Base-by-base conservation (phyloP, 2,888 invertebrate genomes). In the Amorpha juglandis region DNA sequence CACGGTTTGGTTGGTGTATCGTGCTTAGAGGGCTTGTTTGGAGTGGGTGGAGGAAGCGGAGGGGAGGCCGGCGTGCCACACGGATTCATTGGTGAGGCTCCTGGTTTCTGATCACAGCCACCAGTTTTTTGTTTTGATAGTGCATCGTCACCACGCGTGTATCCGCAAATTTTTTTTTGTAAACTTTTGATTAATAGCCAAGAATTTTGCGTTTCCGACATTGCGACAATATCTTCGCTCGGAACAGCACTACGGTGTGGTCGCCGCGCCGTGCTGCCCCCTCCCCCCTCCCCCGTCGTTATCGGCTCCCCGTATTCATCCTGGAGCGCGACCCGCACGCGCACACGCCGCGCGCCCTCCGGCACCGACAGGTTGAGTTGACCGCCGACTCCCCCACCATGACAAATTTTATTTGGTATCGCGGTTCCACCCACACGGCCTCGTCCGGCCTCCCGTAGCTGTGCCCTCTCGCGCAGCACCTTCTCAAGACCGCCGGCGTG, bases 151-250 rank as follows among this genome's bases (percentile, higher is more conserved):
- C 3, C 27, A 27, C 53, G 53, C 19, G 27, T 58, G 16, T 68
- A 65, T 1, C 71, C 69, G 0, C 71, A 65, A 8, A 74, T 62
- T 52, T 74, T 78, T 42, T 74, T 74, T 51, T 76, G 75, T 9
- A 78, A 68, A 8, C 72, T 72, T 52, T 75, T 76, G 7, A 78
- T 70, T 0, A 77, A 73, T 7, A 79, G 67, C 79, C 81, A 80
- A 0, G 78, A 70, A 19, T 70, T 70, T 3, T 47, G 63, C 4
- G 42, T 63, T 6, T 50, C 66, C n/a, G 62, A 63, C 21, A 62
- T 63, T 0, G 63, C n/a, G 0, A 67, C 11, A 0, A 58, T 47
- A 16, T 67, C 63, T 62, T 51, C 38, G 38, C 53, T 52, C 53
- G 50, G 0, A 8, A 33, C 7, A 0, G 42, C 45, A 8, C 8